Evolutionary conservation across 2,113 vertebrate genomes (phyloP).

Genomic region (Brachyhypopomus gauderio): DNA sequence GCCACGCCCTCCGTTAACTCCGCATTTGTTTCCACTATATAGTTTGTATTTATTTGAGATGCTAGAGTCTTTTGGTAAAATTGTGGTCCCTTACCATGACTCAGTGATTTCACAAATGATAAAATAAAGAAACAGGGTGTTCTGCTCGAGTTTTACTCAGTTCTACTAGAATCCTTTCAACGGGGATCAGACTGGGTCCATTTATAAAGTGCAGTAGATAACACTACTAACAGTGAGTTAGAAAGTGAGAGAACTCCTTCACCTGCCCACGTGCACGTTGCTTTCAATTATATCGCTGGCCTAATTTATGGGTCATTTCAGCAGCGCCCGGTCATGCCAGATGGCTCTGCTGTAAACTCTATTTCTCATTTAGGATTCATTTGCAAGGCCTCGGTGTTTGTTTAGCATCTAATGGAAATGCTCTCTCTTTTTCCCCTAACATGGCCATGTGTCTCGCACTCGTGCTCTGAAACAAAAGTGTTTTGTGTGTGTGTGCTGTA

Average conservation of each 20-base stretch:
- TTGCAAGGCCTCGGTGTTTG: constrained; percentile 64
- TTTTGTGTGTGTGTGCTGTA: background rate
- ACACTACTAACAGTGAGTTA: constrained; percentile 37
- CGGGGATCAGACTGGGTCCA: constrained; percentile 31
- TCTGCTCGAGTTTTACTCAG: too few relatives aligned
- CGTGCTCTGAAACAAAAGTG: background rate
- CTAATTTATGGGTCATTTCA: constrained; percentile 67
- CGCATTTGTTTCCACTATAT: constrained; percentile 48
- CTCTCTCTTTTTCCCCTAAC: constrained; percentile 52
- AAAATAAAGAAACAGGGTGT: too few relatives aligned
- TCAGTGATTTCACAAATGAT: background rate
- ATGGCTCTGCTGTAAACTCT: constrained; percentile 68
- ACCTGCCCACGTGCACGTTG: constrained; percentile 44
- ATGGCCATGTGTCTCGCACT: background rate
- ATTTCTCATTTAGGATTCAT: constrained; percentile 69
- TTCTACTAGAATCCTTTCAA: constrained; percentile 16
- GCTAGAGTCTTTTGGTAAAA: constrained; percentile 40
- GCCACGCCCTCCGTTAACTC: background rate
- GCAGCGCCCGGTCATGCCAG: constrained; percentile 62
- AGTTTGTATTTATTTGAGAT: constrained; percentile 51
- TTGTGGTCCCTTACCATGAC: background rate
- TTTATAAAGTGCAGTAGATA: constrained; percentile 41
- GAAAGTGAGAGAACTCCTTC: constrained; percentile 43
- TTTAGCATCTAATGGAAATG: constrained; percentile 68
- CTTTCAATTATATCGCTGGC: constrained; percentile 58